Percentiles rank a stretch among this genome's conserved stretches.
These are phyloP conservation scores for Acanthococcus lagerstroemiae DNA, from an alignment of 2,888 invertebrate genomes.

Conservation along the genomic window DNA sequence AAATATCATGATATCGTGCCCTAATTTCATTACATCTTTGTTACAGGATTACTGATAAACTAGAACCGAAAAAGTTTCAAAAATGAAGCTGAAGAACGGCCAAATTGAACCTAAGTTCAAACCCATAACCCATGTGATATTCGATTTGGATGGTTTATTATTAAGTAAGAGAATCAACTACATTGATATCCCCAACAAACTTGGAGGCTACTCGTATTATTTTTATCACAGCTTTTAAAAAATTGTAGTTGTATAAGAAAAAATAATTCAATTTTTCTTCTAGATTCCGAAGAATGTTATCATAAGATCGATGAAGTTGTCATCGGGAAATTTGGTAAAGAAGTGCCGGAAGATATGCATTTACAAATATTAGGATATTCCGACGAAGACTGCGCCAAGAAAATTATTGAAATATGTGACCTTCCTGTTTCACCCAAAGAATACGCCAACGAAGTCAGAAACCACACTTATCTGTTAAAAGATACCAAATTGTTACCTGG, in stretches of 20 bases:
- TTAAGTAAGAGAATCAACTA: slow-evolving; percentile 44
- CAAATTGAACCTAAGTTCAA: slow-evolving; percentile 40
- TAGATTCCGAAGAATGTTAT: slow-evolving; percentile 74
- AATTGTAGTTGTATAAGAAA: background rate
- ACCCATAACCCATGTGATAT: slow-evolving; percentile 66
- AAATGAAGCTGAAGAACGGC: background rate
- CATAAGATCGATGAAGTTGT: slow-evolving; percentile 60
- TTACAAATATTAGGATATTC: slow-evolving; percentile 67
- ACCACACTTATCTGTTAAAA: slow-evolving; percentile 52
- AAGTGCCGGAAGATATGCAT: slow-evolving; percentile 69
- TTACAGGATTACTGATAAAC: too few species aligned
- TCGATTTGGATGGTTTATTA: slow-evolving; percentile 58
- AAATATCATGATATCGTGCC: too few species aligned
- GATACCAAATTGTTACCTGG: slow-evolving; percentile 59
- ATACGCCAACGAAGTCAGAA: slow-evolving; percentile 53
- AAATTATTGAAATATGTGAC: slow-evolving; percentile 55
- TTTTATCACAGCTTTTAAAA: too few species aligned
- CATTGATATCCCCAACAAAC: background rate
- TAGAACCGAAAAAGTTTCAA: too few species aligned
- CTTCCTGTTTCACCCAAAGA: slow-evolving; percentile 58
- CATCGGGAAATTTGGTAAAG: slow-evolving; percentile 60
- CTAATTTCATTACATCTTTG: background rate
- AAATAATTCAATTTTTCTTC: background rate
- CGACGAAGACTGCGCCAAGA: slow-evolving; percentile 57
- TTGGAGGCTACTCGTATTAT: background rate